Conservation (phyloP, 2,888 invertebrate genomes). For the Biston betularia region DNA sequence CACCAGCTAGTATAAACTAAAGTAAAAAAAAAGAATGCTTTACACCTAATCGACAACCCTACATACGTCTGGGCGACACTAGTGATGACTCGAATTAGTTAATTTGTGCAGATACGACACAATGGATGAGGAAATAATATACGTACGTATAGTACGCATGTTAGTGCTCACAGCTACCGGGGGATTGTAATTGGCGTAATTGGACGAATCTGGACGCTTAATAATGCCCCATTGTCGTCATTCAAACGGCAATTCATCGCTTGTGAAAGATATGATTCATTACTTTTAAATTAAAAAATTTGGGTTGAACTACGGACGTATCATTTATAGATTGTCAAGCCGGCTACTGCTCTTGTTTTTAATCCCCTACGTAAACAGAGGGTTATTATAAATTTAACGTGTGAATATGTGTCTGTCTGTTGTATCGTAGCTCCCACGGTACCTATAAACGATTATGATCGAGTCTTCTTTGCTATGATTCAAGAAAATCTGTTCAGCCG, state of each 20-base stretch:
- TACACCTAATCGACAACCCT: slow-evolving; percentile 31
- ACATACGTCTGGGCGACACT: slow-evolving; percentile 49
- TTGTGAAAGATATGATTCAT: slow-evolving; percentile 82
- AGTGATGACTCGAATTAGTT: slow-evolving; percentile 76
- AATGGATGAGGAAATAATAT: slow-evolving; percentile 84
- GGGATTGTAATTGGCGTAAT: slow-evolving; percentile 85
- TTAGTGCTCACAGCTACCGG: slow-evolving; percentile 73
- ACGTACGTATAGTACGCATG: slow-evolving; percentile 55
- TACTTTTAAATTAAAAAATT: slow-evolving; percentile 75
- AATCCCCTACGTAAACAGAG: neutral
- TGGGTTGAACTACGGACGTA: slow-evolving; percentile 42
- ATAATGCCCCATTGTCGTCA: slow-evolving; percentile 83
- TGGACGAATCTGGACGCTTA: slow-evolving; percentile 84
- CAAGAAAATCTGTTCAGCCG: no score
- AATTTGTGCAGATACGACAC: slow-evolving; percentile 84
- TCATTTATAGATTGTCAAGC: slow-evolving; percentile 1
- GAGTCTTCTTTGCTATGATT: no score
- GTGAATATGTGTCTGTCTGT: no score
- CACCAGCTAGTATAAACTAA: no score
- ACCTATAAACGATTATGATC: no score
- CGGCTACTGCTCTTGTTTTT: neutral
- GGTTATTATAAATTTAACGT: no score
- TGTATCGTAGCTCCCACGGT: no score
- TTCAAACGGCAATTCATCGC: slow-evolving; percentile 83
- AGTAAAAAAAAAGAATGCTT: no score